Percentiles rank a stretch among this genome's conserved stretches.
These are phyloP conservation scores for Drosophila nikananu DNA, from an alignment of 1,140 invertebrate species.

Conservation along the genomic window DNA sequence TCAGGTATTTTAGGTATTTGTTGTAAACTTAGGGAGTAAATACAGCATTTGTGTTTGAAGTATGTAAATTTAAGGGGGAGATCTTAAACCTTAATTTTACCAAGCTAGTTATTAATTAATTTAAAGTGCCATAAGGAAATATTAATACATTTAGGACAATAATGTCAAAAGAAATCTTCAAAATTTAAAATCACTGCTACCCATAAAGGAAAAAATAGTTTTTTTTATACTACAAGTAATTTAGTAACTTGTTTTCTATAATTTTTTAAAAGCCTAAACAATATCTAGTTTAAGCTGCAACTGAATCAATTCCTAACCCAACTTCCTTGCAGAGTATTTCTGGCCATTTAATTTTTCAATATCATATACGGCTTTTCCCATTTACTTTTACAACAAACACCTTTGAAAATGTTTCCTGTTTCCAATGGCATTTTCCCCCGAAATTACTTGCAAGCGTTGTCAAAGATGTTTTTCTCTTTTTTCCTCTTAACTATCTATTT, in stretches of 20 bases:
- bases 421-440: constrained; percentile 17
- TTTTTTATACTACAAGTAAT: not conserved
- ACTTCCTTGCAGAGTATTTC: not conserved
- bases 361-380: constrained; percentile 13
- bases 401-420: constrained; percentile 23
- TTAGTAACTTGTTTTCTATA: not conserved
- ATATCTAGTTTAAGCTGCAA: not conserved
- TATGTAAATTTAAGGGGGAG: not conserved
- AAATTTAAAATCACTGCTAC: not conserved
- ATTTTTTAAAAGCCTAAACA: not conserved
- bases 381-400: constrained; percentile 34
- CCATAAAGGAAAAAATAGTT: not conserved
- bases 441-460: constrained; percentile 12
- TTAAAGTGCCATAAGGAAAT: not conserved
- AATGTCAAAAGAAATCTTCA: not conserved
- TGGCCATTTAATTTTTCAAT: not conserved
- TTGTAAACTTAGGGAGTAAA: not conserved
- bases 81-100: too few relatives aligned
- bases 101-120: not conserved
- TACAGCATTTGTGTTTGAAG: not conserved
- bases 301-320: too few relatives aligned
- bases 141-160: too few relatives aligned
- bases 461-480: not conserved
- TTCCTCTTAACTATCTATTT: constrained; percentile 10
- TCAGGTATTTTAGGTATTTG: not conserved